Base-by-base conservation (phyloP, 2,888 invertebrate species). In the Unio pictorum region DNA sequence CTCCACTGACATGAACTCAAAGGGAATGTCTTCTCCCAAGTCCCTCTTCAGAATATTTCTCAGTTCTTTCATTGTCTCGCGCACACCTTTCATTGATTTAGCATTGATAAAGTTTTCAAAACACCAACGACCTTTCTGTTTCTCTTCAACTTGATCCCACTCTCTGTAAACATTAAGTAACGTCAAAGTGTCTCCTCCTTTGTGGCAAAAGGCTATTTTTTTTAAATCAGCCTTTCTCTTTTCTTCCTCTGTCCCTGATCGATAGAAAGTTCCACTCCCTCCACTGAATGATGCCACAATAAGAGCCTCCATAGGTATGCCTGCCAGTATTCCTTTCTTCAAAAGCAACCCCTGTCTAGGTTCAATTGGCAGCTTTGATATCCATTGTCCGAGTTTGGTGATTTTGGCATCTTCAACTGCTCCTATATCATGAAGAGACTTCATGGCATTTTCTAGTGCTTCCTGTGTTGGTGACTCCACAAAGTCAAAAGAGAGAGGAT, bases 71-170 rank as follows among this genome's bases (percentile, higher is more conserved):
- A 86, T 74, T 45, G 67, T 76, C 20, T 86, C 85, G 34, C 79
- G 71, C 7, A 81, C 82, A 8, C 79, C 76, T 57, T 81, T 79
- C 73, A 89, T 82, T 6, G 86, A 76, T 77, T 87, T 89, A 18
- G 82, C 86, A 76, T 90, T 89, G 56, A 90, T 82, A 67, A 81
- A 83, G 72, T 90, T 88, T n/a, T 80, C 67, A 54, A 76, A 72
- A 73, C 89, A 88, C 87, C 88, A 89, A 45, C 76, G 76, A 7
- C 80, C 79, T 69, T 84, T 87, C 18, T 72, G 64, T 55, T 75
- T 80, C 68, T 83, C 83, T 11, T 79, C 77, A 28, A 83, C 66
- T 17, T 69, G 59, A 45, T 74, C 64, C 87, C 88, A 88, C 45
- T 77, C 77, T 66, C 82, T 78, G 73, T 81, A 88, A 2, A 86